phyloP scores from a whole-genome alignment of 2,888 invertebrate species.

The Chymomyza fuscimana region DNA sequence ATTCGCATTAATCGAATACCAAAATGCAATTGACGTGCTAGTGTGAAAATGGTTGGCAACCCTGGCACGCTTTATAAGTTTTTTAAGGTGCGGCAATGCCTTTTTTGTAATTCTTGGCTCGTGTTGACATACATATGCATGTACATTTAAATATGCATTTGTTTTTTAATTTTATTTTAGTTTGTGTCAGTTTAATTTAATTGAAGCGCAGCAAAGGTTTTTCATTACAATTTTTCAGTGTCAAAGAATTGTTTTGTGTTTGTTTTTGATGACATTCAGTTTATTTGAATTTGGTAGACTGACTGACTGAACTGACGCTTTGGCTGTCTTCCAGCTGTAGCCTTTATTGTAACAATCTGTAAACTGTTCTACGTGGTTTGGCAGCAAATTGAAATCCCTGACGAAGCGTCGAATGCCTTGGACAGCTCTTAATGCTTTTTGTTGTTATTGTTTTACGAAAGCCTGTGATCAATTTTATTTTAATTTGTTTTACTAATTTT shows the following conservation, averaged over 20 bases:
- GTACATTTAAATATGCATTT: conserved; percentile 26
- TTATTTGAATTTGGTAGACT: conserved; percentile 29
- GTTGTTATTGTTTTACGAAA: conserved; percentile 5
- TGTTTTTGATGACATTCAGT: conserved; percentile 29
- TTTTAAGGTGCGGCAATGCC: conserved; percentile 19
- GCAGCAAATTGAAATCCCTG: conserved; percentile 39
- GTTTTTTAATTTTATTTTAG: neutral
- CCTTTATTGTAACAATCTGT: conserved; percentile 21
- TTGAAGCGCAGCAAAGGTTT: conserved; percentile 30
- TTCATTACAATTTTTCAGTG: conserved; percentile 48
- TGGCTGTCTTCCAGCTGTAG: conserved; percentile 56
- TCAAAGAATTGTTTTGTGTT: conserved; percentile 25
- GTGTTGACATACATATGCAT: conserved; percentile 19
- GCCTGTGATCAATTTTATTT: conserved; percentile 12
- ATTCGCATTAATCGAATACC: neutral
- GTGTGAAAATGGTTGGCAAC: neutral
- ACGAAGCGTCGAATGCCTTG: conserved; percentile 13
- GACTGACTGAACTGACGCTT: conserved; percentile 12
- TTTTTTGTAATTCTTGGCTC: conserved; percentile 18
- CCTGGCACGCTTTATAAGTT: neutral
- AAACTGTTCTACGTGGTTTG: conserved; percentile 29
- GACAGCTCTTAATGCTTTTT: neutral
- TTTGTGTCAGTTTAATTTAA: conserved; percentile 44
- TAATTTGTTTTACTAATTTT: conserved; percentile 35
- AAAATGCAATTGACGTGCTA: no score